Evolutionary conservation across 2,888 invertebrate species (phyloP), one percentile per base, ranked within the genome.

Genomic region (Fragum sueziense): DNA sequence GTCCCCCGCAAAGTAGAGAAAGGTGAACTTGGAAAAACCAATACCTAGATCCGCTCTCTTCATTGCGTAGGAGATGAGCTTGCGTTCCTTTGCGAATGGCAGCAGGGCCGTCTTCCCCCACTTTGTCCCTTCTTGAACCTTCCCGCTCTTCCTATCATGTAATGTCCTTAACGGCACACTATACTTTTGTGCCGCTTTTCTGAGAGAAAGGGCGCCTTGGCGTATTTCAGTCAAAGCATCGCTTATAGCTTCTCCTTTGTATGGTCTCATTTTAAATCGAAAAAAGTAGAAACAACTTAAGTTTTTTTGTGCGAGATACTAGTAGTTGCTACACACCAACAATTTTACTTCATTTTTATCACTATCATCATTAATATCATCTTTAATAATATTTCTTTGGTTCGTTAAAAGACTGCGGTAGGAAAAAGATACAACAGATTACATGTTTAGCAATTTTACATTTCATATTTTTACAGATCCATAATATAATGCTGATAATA

Each of bases 91-190:
- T 0, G 25, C 41, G 2, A 7, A 0, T 33, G 71, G 41, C 0
- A 76, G 14, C 0, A 33, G 47, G 0, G 71, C 37, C 0, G 65
- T 17, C 37, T 71, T 76, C 0, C 62, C 76, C 76, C 76, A 76
- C 57, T 65, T 71, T n/a, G 71, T 7, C 20, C 65, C 71, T 22
- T 11, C 29, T 4, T 2, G 1, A 1, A 74, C 61, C 25, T 47
- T 74, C 0, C 70, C 67, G 3, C 65, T 52, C 25, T 37, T 25
- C 33, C 71, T 67, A 22, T 71, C 71, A 25, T 70, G 57, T 27
- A 76, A 27, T 41, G 76, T 54, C 3, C 71, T 71, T 1, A 68
- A n/a, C 1, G 71, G 71, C 1, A 76, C 33, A 1, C 59, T 41
- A 47, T 71, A 68, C 27, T 76, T 47, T 37, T 37, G 6, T 37